phyloP scores from a whole-genome alignment of 1,140 invertebrate species.

The Nasonia vitripennis region DNA sequence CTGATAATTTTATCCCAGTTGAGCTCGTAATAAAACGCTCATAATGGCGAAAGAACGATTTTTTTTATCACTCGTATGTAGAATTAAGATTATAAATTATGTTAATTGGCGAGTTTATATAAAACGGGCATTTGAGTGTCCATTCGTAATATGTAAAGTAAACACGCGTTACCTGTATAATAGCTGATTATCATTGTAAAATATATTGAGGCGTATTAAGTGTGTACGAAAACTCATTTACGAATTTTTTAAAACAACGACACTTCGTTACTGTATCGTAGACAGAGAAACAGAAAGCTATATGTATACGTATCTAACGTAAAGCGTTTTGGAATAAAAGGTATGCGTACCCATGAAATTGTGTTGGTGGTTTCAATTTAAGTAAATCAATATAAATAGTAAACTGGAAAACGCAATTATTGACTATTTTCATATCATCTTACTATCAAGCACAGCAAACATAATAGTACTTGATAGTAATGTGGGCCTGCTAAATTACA shows the following conservation, averaged over 20 bases:
- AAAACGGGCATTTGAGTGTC: slow-evolving; percentile 48
- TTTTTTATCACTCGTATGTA: slow-evolving; percentile 36
- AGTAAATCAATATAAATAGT: slow-evolving; percentile 30
- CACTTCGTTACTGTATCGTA: slow-evolving; percentile 31
- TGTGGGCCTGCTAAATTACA: too few species aligned
- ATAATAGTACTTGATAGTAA: too few species aligned
- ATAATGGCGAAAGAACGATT: slow-evolving; percentile 30
- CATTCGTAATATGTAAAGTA: slow-evolving; percentile 40
- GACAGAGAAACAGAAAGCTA: slow-evolving; percentile 5
- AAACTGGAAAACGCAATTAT: slow-evolving; percentile 7
- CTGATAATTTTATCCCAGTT: slow-evolving; percentile 12
- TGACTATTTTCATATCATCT: too few species aligned
- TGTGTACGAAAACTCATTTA: slow-evolving; percentile 38
- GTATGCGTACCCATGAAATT: slow-evolving; percentile 38
- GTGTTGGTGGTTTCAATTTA: not conserved
- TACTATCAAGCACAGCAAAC: too few species aligned
- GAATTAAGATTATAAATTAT: slow-evolving; percentile 50
- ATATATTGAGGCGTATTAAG: slow-evolving; percentile 39
- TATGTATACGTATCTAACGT: slow-evolving; percentile 41
- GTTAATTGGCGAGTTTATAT: slow-evolving; percentile 41
- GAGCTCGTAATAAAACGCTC: not conserved
- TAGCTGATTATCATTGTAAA: slow-evolving; percentile 52
- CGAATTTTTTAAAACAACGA: slow-evolving; percentile 17
- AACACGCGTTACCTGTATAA: slow-evolving; percentile 50
- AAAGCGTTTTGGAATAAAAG: slow-evolving; percentile 44